Evolutionary conservation across 2,113 vertebrate genomes (phyloP), one percentile per base, ranked within the genome.

Genomic region (Dendropsophus ebraccatus): DNA sequence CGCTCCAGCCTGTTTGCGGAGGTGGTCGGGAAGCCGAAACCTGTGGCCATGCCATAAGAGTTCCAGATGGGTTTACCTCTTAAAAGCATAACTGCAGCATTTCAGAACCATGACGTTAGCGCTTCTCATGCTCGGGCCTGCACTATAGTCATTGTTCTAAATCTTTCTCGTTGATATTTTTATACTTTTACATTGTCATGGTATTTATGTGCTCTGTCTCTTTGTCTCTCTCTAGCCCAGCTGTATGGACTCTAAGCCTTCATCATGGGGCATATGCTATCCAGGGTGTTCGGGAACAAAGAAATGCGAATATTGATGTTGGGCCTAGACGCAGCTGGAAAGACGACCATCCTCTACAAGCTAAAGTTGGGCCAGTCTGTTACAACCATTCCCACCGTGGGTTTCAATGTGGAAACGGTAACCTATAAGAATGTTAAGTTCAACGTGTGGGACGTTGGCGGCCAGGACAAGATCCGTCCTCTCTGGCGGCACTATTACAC

Each of bases 311-410:
- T 97, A 91, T 91, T 97, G 75, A 96, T 97, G 96, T 95, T 99
- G 90, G 97, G 97, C 75, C 91, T 99, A 89, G 97, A 99, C 81
- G 97, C 97, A 2, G 97, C 97, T 0, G 97, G 97, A 45, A 99
- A 99, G 94, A 99, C 97, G 10, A 99, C 97, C n/a, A 98, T 99
- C 89, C 93, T 99, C 84, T 99, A 99, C 93, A 98, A 98, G 90
- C 91, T 99, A 89, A 99, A 99, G 89, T 93, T 99, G 45, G 97
- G 97, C 1, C 97, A 99, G 92, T 96, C 98, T 25, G 97, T 99
- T 87, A 99, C 97, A 88, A 98, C 97, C 85, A 99, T 98, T 91
- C 97, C 97, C 89, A 98, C 97, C 86, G 98, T 99, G 79, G 97
- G 97, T 87, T 98, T 98, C 93, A 98, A 98, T 25, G 97, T 98